Evolutionary conservation across 2,888 invertebrate species (phyloP).

Genomic region (Chymomyza caudatula): DNA sequence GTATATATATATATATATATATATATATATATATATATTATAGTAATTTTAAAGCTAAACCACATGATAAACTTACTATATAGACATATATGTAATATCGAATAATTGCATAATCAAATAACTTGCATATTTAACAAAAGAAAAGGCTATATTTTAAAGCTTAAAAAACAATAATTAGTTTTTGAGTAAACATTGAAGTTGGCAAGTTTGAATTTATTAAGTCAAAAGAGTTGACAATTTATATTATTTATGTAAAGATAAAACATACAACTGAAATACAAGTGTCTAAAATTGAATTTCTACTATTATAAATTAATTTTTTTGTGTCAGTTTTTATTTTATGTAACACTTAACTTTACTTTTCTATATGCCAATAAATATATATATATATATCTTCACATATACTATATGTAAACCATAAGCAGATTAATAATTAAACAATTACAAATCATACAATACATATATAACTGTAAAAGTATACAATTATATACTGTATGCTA

Average conservation of each 20-base stretch:
- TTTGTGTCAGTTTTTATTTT: slow-evolving; percentile 27
- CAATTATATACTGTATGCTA: not conserved
- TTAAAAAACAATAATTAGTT: slow-evolving; percentile 24
- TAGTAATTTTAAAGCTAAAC: not conserved
- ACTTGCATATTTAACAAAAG: slow-evolving; percentile 28
- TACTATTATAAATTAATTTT: slow-evolving; percentile 47
- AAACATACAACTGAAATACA: not conserved
- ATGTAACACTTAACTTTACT: slow-evolving; percentile 33
- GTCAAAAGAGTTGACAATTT: not conserved
- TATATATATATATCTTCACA: not conserved
- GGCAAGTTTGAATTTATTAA: not conserved
- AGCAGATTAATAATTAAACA: not conserved
- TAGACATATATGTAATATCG: slow-evolving; percentile 27
- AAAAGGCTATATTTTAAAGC: slow-evolving; percentile 19
- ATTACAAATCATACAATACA: not conserved
- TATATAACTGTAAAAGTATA: not conserved
- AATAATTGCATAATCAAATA: slow-evolving; percentile 28
- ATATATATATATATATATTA: slow-evolving; percentile 10
- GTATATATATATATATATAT: slow-evolving; percentile 9
- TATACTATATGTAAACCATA: not conserved
- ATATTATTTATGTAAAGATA: not conserved
- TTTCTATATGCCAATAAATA: slow-evolving; percentile 21
- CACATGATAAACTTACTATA: not conserved
- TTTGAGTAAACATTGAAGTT: not conserved
- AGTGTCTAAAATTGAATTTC: slow-evolving; percentile 53